Conservation (phyloP, 2,797 vertebrate genomes). For the Sebastiscus tertius region DNA sequence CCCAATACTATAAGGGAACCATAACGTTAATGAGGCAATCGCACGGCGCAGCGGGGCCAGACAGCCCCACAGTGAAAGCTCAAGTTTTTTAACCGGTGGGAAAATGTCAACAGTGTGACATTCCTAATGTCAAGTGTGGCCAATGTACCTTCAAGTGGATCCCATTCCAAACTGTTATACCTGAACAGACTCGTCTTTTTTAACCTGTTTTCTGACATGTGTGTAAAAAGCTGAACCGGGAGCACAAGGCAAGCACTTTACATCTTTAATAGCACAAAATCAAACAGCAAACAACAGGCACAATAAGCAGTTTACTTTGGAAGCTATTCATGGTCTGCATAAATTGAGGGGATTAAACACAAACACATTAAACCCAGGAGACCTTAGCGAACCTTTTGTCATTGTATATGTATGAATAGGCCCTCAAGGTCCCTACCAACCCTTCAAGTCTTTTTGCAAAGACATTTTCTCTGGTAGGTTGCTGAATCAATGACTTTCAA, state of each 20-base stretch:
- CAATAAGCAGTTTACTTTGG: slow-evolving; percentile 39
- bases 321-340: slow-evolving; percentile 50
- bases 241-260: slow-evolving; percentile 17
- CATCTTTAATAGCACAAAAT: slow-evolving; percentile 31
- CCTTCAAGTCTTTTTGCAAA: slow-evolving; percentile 2
- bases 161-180: not conserved
- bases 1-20: no score
- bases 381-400: slow-evolving; percentile 39
- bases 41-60: no score
- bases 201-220: not conserved
- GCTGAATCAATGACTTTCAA: slow-evolving; percentile 61
- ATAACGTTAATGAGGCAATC: no score
- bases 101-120: no score
- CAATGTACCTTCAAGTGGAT: not conserved
- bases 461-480: slow-evolving; percentile 47
- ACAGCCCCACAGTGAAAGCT: not conserved
- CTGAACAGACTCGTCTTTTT: not conserved
- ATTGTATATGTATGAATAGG: slow-evolving; percentile 57
- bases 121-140: not conserved
- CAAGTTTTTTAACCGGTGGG: not conserved
- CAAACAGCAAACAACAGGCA: slow-evolving; percentile 28
- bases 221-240: slow-evolving; percentile 1
- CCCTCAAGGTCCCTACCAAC: slow-evolving; percentile 46
- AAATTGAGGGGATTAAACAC: slow-evolving; percentile 51
- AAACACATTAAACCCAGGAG: slow-evolving; percentile 55